Evolutionary conservation across 1,140 invertebrate species (phyloP).

Genomic region (Aphelinus atriplicis): DNA sequence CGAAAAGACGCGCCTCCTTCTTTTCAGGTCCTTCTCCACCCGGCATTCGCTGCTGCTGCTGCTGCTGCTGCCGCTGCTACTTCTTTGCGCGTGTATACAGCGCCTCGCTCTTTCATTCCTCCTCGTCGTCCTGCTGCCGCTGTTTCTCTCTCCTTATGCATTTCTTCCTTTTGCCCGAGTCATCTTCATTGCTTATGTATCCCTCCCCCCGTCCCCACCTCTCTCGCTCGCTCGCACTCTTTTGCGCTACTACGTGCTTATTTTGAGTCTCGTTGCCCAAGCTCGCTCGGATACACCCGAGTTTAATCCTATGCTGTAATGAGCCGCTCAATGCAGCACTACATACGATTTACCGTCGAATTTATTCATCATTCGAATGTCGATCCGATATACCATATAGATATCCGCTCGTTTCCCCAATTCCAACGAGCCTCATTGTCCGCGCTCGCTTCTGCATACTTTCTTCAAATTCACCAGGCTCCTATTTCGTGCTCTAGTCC

Average conservation of each 20-base stretch:
- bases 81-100: slow-evolving; percentile 1
- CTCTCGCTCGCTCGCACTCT: neutral
- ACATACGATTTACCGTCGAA: no score
- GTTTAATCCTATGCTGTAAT: no score
- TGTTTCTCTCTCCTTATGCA: slow-evolving; percentile 20
- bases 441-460: neutral
- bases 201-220: slow-evolving; percentile 7
- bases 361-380: no score
- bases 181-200: slow-evolving; percentile 47
- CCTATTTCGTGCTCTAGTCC: neutral
- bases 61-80: neutral
- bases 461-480: slow-evolving; percentile 33
- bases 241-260: no score
- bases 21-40: slow-evolving; percentile 20
- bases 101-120: no score
- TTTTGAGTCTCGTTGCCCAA: no score
- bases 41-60: neutral
- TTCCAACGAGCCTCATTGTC: no score
- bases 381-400: no score
- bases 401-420: no score
- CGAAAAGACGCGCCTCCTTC: slow-evolving; percentile 46
- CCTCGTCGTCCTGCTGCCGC: no score
- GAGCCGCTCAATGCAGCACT: no score
- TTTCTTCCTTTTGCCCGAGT: slow-evolving; percentile 42
- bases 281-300: no score